Conservation (phyloP, 1,140 invertebrate genomes). For the Lordiphosa collinella region DNA sequence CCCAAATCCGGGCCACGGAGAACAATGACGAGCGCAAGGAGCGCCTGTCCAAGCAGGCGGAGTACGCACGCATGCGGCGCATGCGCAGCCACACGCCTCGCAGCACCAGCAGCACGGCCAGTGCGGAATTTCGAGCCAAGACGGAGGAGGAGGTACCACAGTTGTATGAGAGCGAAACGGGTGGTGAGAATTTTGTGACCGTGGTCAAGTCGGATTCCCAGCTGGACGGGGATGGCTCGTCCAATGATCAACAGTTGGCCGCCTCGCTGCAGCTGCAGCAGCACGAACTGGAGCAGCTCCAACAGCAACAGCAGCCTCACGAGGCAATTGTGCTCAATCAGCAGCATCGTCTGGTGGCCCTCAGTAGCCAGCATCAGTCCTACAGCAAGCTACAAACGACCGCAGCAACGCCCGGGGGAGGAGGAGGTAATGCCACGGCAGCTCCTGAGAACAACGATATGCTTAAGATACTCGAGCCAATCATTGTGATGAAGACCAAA, state of each 20-base stretch:
- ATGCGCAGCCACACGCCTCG: conserved; percentile 70
- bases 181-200: conserved; percentile 42
- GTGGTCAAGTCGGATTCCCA: conserved; percentile 52
- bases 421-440: conserved; percentile 15
- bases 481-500: conserved; percentile 79
- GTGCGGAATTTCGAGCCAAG: conserved; percentile 56
- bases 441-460: conserved; percentile 74
- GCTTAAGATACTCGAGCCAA: conserved; percentile 79
- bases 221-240: conserved; percentile 44
- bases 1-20: conserved; percentile 70
- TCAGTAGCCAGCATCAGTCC: conserved; percentile 48
- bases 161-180: conserved; percentile 56
- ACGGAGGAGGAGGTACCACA: conserved; percentile 53
- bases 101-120: conserved; percentile 52
- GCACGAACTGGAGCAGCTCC: conserved; percentile 56
- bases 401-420: conserved; percentile 15
- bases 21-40: conserved; percentile 68
- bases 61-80: conserved; percentile 72
- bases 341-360: conserved; percentile 43
- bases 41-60: conserved; percentile 72
- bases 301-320: conserved; percentile 59
- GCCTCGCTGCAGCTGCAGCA: conserved; percentile 55
- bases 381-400: conserved; percentile 28
- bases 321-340: conserved; percentile 61
- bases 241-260: conserved; percentile 51